These are phyloP conservation scores for Urocolius indicus DNA, from an alignment of 2,113 vertebrate species.

Conservation along the genomic window DNA sequence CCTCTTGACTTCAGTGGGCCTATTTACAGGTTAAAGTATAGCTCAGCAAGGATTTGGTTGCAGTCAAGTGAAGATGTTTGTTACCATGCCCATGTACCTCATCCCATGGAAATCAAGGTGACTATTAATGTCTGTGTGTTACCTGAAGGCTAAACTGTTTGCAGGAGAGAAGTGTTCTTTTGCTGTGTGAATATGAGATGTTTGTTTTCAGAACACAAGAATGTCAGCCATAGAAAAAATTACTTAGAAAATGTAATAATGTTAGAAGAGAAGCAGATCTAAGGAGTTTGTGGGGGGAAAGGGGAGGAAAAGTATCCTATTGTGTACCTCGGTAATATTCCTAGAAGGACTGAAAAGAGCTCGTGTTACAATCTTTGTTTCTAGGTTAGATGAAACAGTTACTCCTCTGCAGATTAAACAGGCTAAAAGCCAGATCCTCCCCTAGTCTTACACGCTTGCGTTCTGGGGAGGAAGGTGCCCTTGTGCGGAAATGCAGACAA, in stretches of 20 bases:
- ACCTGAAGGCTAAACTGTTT: neutral
- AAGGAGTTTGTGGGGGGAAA: too few species aligned
- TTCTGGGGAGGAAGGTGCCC: neutral
- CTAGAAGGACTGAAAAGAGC: neutral
- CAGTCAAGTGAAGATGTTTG: neutral
- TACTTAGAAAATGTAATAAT: neutral
- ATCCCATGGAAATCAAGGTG: neutral
- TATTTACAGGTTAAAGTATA: neutral
- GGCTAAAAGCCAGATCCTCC: neutral
- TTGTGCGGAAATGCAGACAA: neutral
- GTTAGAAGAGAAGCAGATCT: neutral
- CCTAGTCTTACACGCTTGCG: neutral
- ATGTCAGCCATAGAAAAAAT: neutral
- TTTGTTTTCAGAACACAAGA: neutral
- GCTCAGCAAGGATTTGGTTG: neutral
- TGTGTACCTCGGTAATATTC: neutral
- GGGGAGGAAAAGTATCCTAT: neutral
- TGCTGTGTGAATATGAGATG: neutral
- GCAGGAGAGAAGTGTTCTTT: neutral
- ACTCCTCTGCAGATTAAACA: slow-evolving; percentile 48
- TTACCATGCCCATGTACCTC: neutral
- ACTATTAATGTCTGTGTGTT: neutral
- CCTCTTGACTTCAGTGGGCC: neutral
- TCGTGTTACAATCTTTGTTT: slow-evolving; percentile 37
- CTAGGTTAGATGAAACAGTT: neutral